These are phyloP conservation scores for Silvanus unidentatus DNA, from an alignment of 2,888 invertebrate species.

Conservation along the genomic window DNA sequence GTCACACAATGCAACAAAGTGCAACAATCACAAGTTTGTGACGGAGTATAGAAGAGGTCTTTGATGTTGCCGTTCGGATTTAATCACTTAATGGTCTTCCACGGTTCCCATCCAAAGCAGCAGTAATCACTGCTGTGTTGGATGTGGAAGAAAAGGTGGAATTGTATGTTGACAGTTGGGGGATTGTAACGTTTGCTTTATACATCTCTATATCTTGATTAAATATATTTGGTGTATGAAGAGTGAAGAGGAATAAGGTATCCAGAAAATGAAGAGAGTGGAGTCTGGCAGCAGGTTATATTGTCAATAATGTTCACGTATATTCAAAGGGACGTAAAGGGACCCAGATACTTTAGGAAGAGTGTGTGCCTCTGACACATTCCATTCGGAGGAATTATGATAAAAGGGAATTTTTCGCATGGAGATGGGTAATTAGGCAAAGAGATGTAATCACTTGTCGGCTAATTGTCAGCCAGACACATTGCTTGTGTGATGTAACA, in stretches of 20 bases:
- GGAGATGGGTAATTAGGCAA: neutral
- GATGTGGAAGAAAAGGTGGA: too few species aligned
- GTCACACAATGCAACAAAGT: too few species aligned
- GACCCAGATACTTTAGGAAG: too few species aligned
- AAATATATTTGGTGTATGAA: too few species aligned
- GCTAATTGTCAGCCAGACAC: constrained; percentile 1
- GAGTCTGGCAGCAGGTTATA: too few species aligned
- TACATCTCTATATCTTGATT: too few species aligned
- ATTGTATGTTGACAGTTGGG: constrained; percentile 1
- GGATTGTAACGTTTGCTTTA: neutral
- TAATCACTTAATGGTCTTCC: constrained; percentile 3
- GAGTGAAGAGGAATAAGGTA: neutral
- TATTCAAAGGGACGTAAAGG: neutral
- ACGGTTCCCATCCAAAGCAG: neutral
- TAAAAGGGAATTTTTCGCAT: too few species aligned
- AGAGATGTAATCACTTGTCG: neutral
- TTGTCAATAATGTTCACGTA: neutral
- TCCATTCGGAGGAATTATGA: too few species aligned
- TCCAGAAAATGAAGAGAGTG: neutral
- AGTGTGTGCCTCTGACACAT: too few species aligned
- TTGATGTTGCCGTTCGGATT: constrained; percentile 2
- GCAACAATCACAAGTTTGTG: too few species aligned
- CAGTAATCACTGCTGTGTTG: neutral
- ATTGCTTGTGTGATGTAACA: too few species aligned
- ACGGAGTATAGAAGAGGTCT: neutral